Percentiles rank a stretch among this genome's conserved stretches.
Evolutionary conservation across 2,113 vertebrate species (phyloP).

Genomic region (Oceanodroma tethys): DNA sequence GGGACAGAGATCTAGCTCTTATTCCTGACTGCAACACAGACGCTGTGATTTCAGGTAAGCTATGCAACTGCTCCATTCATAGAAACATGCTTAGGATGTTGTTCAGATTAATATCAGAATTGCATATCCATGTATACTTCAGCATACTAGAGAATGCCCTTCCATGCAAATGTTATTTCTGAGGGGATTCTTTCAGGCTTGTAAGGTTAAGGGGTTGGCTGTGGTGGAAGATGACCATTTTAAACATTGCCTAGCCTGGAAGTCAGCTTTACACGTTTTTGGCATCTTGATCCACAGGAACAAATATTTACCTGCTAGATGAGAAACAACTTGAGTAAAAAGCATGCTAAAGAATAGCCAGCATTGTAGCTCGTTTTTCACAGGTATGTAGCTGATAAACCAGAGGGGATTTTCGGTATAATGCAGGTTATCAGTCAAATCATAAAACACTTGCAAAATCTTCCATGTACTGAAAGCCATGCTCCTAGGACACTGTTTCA

Average conservation of each 20-base stretch:
- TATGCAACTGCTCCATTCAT: not conserved
- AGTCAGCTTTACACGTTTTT: not conserved
- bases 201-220: not conserved
- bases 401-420: not conserved
- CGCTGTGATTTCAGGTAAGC: not conserved
- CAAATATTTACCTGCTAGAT: not conserved
- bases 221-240: not conserved
- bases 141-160: not conserved
- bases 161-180: not conserved
- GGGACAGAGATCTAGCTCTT: not conserved
- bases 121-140: not conserved
- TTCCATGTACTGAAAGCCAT: not conserved
- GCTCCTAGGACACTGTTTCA: not conserved
- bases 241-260: not conserved
- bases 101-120: not conserved
- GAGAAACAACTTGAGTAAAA: not conserved
- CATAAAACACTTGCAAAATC: not conserved
- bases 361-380: not conserved
- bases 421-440: not conserved
- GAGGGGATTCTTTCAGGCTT: not conserved
- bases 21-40: not conserved
- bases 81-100: not conserved
- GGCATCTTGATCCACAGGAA: not conserved
- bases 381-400: not conserved
- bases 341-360: not conserved